Evolutionary conservation across 2,113 vertebrate genomes (phyloP), one percentile per base, ranked within the genome.

Genomic region (Mungos mungo): DNA sequence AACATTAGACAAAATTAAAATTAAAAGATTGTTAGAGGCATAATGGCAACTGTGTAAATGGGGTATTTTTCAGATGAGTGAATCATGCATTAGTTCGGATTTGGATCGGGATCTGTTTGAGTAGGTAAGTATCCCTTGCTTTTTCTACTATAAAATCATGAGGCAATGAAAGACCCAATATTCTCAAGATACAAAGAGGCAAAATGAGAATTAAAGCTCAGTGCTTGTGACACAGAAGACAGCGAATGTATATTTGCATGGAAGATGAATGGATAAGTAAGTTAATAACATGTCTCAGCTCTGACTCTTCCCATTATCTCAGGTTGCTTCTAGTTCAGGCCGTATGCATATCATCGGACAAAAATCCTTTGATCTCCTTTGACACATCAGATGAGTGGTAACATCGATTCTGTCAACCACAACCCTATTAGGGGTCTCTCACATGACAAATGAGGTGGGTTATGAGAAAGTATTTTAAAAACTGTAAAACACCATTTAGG

Each of bases 191-290:
- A 33, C 33, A 47, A 66, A 88, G 33, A 88, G 14, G 41, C 2
- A 72, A 52, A 60, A 54, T 19, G 19, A 85, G 50, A 54, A 31
- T 85, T 84, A 85, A 91, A 93, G 60, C 31, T 84, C 65, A 81
- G 35, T 41, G 7, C 16, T 31, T 81, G 15, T 90, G 41, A 92
- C 50, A 71, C 5, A 21, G 38, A 88, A 93, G 74, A 71, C 19
- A 50, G 12, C 41, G 0, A 11, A 57, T 77, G 65, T 12, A 52
- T 69, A 72, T 81, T 86, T 94, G n/a, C 25, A 68, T 38, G 21
- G 65, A 65, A 96, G 54, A 93, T 95, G 65, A 97, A 90, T 57
- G 95, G 85, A n/a, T 21, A 3, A 13, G 45, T 21, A 89, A 82
- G 31, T 94, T 93, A 86, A 79, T 88, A 90, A 72, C 3, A 2